Percentiles rank a stretch among this genome's conserved stretches.
phyloP scores from a whole-genome alignment of 2,797 vertebrate genomes.

The Pseudomugil gertrudae region DNA sequence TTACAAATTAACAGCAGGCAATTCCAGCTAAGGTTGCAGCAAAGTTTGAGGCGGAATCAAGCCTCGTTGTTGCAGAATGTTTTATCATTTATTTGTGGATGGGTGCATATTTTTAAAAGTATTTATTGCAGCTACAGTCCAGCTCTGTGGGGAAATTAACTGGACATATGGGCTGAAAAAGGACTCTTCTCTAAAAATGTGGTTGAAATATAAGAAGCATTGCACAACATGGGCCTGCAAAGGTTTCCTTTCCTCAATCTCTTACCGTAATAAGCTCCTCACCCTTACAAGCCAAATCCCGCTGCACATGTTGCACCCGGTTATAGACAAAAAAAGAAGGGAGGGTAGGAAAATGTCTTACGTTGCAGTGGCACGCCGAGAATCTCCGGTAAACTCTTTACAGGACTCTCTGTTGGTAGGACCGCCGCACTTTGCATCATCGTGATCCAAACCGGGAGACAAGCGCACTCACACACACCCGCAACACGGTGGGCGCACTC shows the following conservation, averaged over 20 bases:
- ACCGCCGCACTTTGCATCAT: slow-evolving; percentile 98
- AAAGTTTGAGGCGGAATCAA: slow-evolving; percentile 31
- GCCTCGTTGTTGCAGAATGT: not conserved
- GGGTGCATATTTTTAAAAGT: not conserved
- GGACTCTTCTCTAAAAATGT: slow-evolving; percentile 3
- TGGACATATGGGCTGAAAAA: slow-evolving; percentile 5
- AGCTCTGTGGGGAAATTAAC: not conserved
- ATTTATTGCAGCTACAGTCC: not conserved
- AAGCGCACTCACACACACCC: slow-evolving; percentile 78
- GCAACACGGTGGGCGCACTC: slow-evolving; percentile 73
- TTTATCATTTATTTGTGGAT: not conserved
- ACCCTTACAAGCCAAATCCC: slow-evolving; percentile 40
- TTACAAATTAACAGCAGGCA: slow-evolving; percentile 69
- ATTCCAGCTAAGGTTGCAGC: slow-evolving; percentile 13
- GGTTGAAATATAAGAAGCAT: slow-evolving; percentile 22
- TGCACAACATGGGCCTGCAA: slow-evolving; percentile 48
- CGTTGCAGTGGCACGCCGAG: slow-evolving; percentile 97
- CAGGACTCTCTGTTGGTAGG: slow-evolving; percentile 91
- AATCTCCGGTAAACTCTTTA: slow-evolving; percentile 96
- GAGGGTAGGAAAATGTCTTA: slow-evolving; percentile 80
- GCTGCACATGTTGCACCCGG: slow-evolving; percentile 53
- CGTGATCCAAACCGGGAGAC: slow-evolving; percentile 79
- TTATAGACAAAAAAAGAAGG: slow-evolving; percentile 49
- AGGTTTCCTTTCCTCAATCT: slow-evolving; percentile 25
- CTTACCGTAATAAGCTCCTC: slow-evolving; percentile 40